Evolutionary conservation across 2,888 invertebrate genomes (phyloP).

Genomic region (Dicyrtoma fusca): DNA sequence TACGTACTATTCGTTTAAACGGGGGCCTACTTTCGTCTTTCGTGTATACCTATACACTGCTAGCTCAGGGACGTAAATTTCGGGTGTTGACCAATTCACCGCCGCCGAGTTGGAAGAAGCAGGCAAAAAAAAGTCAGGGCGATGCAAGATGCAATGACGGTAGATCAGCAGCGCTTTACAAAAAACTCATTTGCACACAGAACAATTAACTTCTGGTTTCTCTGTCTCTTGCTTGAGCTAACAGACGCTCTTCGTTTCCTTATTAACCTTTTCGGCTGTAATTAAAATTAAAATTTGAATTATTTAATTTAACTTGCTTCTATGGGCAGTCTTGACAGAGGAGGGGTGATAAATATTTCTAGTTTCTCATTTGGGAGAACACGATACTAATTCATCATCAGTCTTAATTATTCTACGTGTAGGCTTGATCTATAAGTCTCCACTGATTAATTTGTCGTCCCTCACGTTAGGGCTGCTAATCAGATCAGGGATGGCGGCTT

Average conservation of each 20-base stretch:
- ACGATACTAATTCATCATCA: background rate
- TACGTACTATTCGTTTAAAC: too few species aligned
- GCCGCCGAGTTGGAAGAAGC: too few species aligned
- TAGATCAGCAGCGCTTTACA: background rate
- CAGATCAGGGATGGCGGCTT: too few species aligned
- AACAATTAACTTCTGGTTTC: conserved; percentile 14
- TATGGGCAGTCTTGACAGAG: background rate
- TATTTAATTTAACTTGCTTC: background rate
- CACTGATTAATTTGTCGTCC: too few species aligned
- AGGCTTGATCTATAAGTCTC: too few species aligned
- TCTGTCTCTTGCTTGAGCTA: background rate
- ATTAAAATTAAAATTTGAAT: conserved; percentile 9
- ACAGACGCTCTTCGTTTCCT: background rate
- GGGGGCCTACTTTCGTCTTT: too few species aligned
- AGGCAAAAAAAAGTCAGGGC: too few species aligned
- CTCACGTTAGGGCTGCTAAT: too few species aligned
- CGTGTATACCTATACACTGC: too few species aligned
- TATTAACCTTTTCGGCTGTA: background rate
- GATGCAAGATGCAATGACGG: background rate
- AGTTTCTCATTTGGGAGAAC: conserved; percentile 13
- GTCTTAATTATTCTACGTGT: too few species aligned
- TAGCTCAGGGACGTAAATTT: too few species aligned
- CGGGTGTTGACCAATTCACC: too few species aligned
- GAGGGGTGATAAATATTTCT: conserved; percentile 6
- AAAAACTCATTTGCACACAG: background rate